Evolutionary conservation across 53 echinoderm and acorn worm species (phyloP), one percentile per base, ranked within the genome.

Genomic region (Echinometra lucunter): DNA sequence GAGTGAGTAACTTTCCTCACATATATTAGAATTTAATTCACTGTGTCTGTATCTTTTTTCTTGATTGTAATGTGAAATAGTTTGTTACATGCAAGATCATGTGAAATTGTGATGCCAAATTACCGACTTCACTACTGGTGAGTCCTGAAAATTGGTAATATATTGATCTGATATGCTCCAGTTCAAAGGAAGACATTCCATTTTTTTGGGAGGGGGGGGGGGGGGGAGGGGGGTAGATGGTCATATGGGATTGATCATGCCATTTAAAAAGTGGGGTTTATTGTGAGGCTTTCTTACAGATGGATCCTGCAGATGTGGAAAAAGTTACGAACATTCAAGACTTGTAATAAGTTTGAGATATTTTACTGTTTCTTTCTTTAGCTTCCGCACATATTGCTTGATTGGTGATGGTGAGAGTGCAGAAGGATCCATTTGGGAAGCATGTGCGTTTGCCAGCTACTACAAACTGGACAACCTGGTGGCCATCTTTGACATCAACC

Each of bases 401-500:
- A 94, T 98, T 23, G 98, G 98, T 45, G 98, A 98, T 66, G 98
- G 98, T 58, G 98, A 98, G 95, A 97, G 96, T 88, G 96, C 98
- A 6, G 98, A 98, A 95, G 98, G 98, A 25, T 97, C 97, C 85
- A 95, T 98, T 75, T 98, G 98, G 98, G 98, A 98, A 60, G 98
- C 98, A 34, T 96, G 97, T 66, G 97, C 96, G 83, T 98, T 98
- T 82, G 98, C 97, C 56, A 98, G 98, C 95, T 96, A 96, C 95
- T 98, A 98, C 96, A 98, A 98, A 57, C 97, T 98, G 92, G 98
- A 98, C 96, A 98, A 98, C 74, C 95, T 98, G 85, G 98, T 98
- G 83, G 97, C 97, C 94, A 98, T 98, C 97, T 97, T 98, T 94
- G 98, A 98, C 34, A 94, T 97, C 37, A 98, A 98, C 93, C 95